Conservation (phyloP, 2,888 invertebrate genomes). For the Plusia festucae region DNA sequence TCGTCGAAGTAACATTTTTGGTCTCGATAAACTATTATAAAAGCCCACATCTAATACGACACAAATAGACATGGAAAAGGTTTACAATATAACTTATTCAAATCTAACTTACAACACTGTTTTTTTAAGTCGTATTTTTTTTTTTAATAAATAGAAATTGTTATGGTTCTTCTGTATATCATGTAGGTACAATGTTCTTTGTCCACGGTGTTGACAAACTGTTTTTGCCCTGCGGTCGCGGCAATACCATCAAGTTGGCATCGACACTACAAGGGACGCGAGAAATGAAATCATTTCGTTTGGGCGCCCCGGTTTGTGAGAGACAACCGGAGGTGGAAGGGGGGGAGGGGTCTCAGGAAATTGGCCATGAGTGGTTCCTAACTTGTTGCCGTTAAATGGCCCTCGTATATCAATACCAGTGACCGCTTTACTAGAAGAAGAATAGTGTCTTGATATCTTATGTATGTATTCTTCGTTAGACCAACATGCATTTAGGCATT, state of each 20-base stretch:
- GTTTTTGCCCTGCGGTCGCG: neutral
- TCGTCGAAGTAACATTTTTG: too few relatives aligned
- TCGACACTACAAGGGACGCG: neutral
- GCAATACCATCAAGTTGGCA: neutral
- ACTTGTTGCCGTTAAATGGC: neutral
- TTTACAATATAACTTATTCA: too few relatives aligned
- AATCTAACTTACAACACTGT: too few relatives aligned
- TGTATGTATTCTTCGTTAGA: too few relatives aligned
- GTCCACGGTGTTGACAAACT: neutral
- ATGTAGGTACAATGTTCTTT: neutral
- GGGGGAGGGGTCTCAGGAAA: neutral
- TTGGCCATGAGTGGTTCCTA: slow-evolving; percentile 2
- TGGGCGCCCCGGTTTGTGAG: neutral
- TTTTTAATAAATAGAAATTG: too few relatives aligned
- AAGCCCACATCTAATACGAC: too few relatives aligned
- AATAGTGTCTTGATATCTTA: too few relatives aligned
- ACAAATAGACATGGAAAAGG: too few relatives aligned
- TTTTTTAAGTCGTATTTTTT: too few relatives aligned
- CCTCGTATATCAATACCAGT: neutral
- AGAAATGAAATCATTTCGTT: slow-evolving; percentile 5
- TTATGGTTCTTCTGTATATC: neutral
- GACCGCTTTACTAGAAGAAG: too few relatives aligned
- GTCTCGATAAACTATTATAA: too few relatives aligned
- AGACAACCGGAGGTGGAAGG: neutral
- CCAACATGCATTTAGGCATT: too few relatives aligned